These are phyloP conservation scores for Eucidaris tribuloides DNA, from an alignment of 35 echinoderm and acorn worm species.

Conservation along the genomic window DNA sequence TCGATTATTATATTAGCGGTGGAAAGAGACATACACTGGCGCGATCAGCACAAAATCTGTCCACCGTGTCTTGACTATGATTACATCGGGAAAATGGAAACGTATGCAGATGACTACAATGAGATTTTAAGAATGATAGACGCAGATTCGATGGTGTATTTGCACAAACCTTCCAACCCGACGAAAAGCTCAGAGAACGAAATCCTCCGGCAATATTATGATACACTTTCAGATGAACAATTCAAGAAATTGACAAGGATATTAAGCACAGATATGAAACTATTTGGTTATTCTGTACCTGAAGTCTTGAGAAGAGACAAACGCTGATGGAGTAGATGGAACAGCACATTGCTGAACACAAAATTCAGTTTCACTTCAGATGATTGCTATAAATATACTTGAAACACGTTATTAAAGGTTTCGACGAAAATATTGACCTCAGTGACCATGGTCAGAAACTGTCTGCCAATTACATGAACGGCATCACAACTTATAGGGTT, in stretches of 20 bases:
- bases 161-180: neutral
- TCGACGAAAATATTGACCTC: too few relatives aligned
- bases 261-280: neutral
- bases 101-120: neutral
- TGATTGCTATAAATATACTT: too few relatives aligned
- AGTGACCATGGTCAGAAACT: too few relatives aligned
- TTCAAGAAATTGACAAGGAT: neutral
- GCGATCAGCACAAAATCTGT: neutral
- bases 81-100: neutral
- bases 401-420: too few relatives aligned
- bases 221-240: neutral
- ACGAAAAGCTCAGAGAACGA: neutral
- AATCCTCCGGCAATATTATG: neutral
- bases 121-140: neutral
- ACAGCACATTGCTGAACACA: too few relatives aligned
- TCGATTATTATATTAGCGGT: neutral
- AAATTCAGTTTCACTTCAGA: too few relatives aligned
- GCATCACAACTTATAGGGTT: too few relatives aligned
- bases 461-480: too few relatives aligned
- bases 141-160: neutral
- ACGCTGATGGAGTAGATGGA: too few relatives aligned
- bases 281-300: neutral
- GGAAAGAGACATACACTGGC: neutral
- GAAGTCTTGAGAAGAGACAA: too few relatives aligned
- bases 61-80: neutral